Percentiles rank a stretch among this genome's conserved stretches.
phyloP scores from a whole-genome alignment of 2,888 invertebrate species.

The Horisme vitalbata region DNA sequence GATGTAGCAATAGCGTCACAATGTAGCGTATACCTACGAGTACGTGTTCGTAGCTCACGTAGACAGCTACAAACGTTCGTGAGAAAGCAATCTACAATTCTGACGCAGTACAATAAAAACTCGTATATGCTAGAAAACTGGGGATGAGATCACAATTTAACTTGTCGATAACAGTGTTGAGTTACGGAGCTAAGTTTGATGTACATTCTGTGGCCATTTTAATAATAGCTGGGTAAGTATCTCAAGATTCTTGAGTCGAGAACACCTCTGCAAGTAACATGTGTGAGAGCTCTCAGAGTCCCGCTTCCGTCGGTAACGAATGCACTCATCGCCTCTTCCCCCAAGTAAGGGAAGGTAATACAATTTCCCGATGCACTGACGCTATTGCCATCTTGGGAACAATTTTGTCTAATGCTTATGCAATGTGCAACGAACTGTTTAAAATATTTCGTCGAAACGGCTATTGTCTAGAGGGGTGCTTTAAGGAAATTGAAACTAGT shows the following conservation, averaged over 20 bases:
- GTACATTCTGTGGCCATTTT: not conserved
- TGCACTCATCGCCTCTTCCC: constrained; percentile 67
- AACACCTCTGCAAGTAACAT: constrained; percentile 41
- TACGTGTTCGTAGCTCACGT: constrained; percentile 17
- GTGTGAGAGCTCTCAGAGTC: constrained; percentile 54
- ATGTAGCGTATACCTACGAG: constrained; percentile 16
- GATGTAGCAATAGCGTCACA: constrained; percentile 17
- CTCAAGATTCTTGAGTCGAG: constrained; percentile 23
- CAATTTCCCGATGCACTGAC: constrained; percentile 67
- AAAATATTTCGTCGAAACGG: constrained; percentile 50
- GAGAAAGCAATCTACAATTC: constrained; percentile 16
- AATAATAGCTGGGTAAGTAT: constrained; percentile 14
- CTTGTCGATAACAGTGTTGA: constrained; percentile 32
- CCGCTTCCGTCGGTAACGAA: constrained; percentile 64
- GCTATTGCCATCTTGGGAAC: constrained; percentile 74
- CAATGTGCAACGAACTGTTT: constrained; percentile 58
- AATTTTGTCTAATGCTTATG: constrained; percentile 70
- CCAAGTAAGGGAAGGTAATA: constrained; percentile 67
- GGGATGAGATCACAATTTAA: constrained; percentile 15
- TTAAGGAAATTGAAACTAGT: constrained; percentile 39
- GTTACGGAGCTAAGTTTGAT: too few species aligned
- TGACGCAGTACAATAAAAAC: constrained; percentile 18
- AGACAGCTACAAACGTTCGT: constrained; percentile 7
- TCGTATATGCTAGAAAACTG: constrained; percentile 2
- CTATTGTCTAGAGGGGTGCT: constrained; percentile 33